Percentiles rank a stretch among this genome's conserved stretches.
Evolutionary conservation across 2,888 invertebrate genomes (phyloP).

Genomic region (Anodontia alba): DNA sequence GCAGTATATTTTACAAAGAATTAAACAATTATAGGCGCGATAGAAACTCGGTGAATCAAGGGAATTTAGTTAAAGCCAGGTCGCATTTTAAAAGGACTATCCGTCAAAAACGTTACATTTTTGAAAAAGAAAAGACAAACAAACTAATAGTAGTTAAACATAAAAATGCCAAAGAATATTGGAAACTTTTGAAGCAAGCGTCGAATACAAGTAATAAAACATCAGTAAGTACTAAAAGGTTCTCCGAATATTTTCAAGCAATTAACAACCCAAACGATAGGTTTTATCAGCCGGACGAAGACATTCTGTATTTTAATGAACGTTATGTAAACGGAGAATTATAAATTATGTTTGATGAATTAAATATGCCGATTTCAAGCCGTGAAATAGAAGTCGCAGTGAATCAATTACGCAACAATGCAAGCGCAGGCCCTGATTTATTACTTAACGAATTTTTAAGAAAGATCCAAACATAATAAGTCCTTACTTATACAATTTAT

Average conservation of each 20-base stretch:
- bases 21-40: background rate
- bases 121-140: background rate
- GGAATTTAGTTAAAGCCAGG: background rate
- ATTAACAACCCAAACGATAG: background rate
- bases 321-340: background rate
- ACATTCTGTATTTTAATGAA: too few relatives aligned
- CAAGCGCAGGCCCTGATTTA: too few relatives aligned
- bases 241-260: background rate
- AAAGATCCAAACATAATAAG: background rate
- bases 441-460: background rate
- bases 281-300: too few relatives aligned
- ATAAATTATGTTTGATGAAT: too few relatives aligned
- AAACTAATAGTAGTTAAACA: too few relatives aligned
- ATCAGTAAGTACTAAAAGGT: background rate
- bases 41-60: background rate
- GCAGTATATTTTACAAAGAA: background rate
- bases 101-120: background rate
- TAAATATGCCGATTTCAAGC: background rate
- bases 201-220: background rate
- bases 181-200: too few relatives aligned
- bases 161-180: background rate
- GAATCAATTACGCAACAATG: background rate
- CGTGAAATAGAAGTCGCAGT: background rate
- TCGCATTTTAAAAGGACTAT: background rate
- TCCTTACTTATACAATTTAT: background rate